These are phyloP conservation scores for Thunnus maccoyii DNA, from an alignment of 2,113 vertebrate genomes.

Conservation along the genomic window DNA sequence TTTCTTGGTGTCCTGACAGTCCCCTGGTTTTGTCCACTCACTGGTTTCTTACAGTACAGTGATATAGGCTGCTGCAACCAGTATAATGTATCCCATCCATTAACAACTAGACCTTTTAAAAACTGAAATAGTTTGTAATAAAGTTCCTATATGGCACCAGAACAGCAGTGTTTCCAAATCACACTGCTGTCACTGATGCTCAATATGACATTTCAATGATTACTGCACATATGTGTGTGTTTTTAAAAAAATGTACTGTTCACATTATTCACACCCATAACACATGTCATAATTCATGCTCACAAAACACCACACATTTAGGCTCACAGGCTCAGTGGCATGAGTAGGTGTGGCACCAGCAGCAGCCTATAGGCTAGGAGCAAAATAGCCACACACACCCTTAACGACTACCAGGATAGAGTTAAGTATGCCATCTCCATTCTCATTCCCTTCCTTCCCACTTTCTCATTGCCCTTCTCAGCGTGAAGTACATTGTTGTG, in stretches of 20 bases:
- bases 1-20: no score
- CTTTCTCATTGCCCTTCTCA: constrained; percentile 76
- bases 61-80: no score
- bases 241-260: not conserved
- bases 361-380: constrained; percentile 25
- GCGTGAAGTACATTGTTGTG: constrained; percentile 72
- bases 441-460: constrained; percentile 52
- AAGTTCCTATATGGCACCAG: no score
- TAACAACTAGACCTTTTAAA: no score
- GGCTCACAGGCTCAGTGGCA: constrained; percentile 23
- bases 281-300: not conserved
- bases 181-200: not conserved
- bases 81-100: no score
- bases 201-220: not conserved
- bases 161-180: not conserved
- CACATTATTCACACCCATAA: not conserved
- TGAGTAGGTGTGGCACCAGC: constrained; percentile 49
- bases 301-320: no score
- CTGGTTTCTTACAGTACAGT: no score
- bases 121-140: no score
- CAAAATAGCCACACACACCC: constrained; percentile 50
- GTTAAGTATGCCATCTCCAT: constrained; percentile 77
- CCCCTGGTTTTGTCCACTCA: no score
- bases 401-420: constrained; percentile 60
- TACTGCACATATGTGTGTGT: not conserved